A percentile compares a stretch with the other conserved stretches of the same genome.
Evolutionary conservation across 2,797 vertebrate genomes (phyloP).

Genomic region (Heteromormyrus szaboi): DNA sequence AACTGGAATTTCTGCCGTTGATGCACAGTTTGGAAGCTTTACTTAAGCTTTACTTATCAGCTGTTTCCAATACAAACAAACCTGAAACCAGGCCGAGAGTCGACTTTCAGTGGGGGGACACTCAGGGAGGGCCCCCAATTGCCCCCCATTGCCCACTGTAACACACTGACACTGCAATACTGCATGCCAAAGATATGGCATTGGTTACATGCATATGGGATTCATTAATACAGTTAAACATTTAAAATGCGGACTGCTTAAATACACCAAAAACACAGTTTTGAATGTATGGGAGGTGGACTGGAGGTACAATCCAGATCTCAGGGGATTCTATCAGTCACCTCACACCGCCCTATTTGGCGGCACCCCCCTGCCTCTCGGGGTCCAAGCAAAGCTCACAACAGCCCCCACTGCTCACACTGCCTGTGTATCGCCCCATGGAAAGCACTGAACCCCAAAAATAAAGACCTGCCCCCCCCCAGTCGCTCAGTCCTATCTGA

Average conservation of each 20-base stretch:
- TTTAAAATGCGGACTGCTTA: not conserved
- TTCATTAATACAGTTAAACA: not conserved
- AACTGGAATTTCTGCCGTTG: not conserved
- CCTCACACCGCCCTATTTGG: not conserved
- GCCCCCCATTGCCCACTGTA: not conserved
- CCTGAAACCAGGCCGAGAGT: not conserved
- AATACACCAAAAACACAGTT: not conserved
- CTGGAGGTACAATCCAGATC: not conserved
- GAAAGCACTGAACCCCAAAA: not conserved
- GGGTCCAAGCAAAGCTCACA: not conserved
- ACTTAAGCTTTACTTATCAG: not conserved
- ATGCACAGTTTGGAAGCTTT: not conserved
- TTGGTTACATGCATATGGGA: not conserved
- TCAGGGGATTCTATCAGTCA: not conserved
- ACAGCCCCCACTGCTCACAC: not conserved
- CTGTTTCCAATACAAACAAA: not conserved
- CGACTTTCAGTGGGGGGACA: not conserved
- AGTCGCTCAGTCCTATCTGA: not conserved
- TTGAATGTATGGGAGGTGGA: not conserved
- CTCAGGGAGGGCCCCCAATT: not conserved
- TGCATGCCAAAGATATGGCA: not conserved
- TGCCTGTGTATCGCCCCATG: not conserved
- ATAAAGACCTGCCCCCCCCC: not conserved
- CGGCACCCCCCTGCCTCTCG: not conserved
- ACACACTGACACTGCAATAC: not conserved